Base-by-base conservation (phyloP, 2,888 invertebrate species). In the Trichogramma evanescens region DNA sequence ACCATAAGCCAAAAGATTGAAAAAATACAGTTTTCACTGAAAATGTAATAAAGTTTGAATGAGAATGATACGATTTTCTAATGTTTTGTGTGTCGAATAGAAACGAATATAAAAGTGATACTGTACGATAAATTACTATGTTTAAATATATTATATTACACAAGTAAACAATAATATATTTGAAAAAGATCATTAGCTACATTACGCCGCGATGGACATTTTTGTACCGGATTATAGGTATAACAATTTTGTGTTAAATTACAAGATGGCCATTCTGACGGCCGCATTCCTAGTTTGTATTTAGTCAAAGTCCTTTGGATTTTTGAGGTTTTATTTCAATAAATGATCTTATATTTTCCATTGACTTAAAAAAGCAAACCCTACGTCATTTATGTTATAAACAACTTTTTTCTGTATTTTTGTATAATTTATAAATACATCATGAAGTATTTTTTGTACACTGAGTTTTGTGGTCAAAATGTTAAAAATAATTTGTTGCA, bases 251-350 rank as follows among this genome's bases (percentile, higher is more conserved):
- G 44, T 26, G 7, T 42, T 39, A 9, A 41, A 46, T 53, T 50
- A 58, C 42, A 62, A 56, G 58, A 57, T 64, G 64, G 62, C 58
- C 60, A 56, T 56, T 58, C 42, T 50, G 61, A 56, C 44, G 64
- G 60, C 64, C 59, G 51, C 58, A 64, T 64, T 62, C 59, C 62
- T 64, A 53, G 51, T 44, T 58, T 26, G 45, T 58, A 58, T 62
- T 60, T 62, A 63, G 58, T 57, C 10, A 61, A 55, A 48, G 26
- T 26, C 26, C 26, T 26, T 26, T 26, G 26, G 26, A 26, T 56
- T 59, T 63, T 61, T 45, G 51, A 61, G 40, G 58, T 63, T 61
- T 52, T 63, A 60, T 26, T 26, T 26, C 3, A 26, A 26, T 26
- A 26, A 26, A 26, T 26, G 26, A 26, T 26, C 26, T 26, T 26